These are phyloP conservation scores for Dendrocincla fuliginosa DNA, from an alignment of 2,797 vertebrate species.

Conservation along the genomic window DNA sequence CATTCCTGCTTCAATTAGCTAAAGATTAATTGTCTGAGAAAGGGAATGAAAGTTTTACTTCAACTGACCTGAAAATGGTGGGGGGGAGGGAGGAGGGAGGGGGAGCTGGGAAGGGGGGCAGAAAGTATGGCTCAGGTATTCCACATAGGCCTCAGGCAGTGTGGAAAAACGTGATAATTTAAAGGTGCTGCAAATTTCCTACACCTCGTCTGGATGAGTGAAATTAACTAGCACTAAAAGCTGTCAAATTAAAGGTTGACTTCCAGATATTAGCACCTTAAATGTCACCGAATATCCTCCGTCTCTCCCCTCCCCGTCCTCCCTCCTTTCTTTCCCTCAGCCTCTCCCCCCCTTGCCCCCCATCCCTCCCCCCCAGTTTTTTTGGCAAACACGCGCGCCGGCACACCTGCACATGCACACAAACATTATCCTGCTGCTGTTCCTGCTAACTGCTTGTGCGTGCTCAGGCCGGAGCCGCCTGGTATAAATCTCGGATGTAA, in stretches of 20 bases:
- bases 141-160: slow-evolving; percentile 76
- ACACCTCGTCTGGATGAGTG: slow-evolving; percentile 77
- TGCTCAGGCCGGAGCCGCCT: slow-evolving; percentile 79
- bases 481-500: slow-evolving; percentile 83
- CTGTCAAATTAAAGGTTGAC: slow-evolving; percentile 86
- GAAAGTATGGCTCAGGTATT: slow-evolving; percentile 75
- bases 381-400: slow-evolving; percentile 63
- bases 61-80: slow-evolving; percentile 73
- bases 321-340: background rate
- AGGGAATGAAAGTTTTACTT: slow-evolving; percentile 82
- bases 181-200: slow-evolving; percentile 80
- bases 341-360: background rate
- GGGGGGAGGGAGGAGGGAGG: background rate
- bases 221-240: slow-evolving; percentile 84
- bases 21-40: slow-evolving; percentile 83
- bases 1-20: slow-evolving; percentile 82
- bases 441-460: slow-evolving; percentile 80
- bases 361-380: background rate
- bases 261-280: slow-evolving; percentile 82
- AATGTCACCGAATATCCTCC: slow-evolving; percentile 78
- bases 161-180: slow-evolving; percentile 80
- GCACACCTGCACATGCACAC: slow-evolving; percentile 79
- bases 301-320: background rate
- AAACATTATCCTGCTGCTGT: slow-evolving; percentile 76
- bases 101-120: background rate